Base-by-base conservation (phyloP, 2,797 vertebrate species). In the Pantherophis alleghaniensis region DNA sequence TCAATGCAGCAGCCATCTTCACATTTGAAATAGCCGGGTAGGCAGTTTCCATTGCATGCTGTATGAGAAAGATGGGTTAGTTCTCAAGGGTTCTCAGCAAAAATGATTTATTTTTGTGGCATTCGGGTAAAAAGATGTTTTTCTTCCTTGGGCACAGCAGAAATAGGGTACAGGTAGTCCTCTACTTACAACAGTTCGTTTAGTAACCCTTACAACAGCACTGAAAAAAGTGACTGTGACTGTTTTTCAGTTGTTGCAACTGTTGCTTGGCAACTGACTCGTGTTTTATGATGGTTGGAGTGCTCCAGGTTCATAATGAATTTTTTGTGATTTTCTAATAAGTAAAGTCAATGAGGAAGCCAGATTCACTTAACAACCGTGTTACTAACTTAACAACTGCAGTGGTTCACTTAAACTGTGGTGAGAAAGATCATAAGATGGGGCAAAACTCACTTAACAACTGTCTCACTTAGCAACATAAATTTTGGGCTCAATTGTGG, bases 1-100 rank as follows among this genome's bases (percentile, higher is more conserved):
- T 98, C 98, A 93, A 99, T 97, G 94, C 99, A 99, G 97, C 99
- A 99, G 92, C 98, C 97, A 53, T 98, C 98, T 1, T 91, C 89
- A 94, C 99, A 99, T 66, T 91, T 97, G 98, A 99, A 99, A 93
- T 98, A 97, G 3, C 96, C 96, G 0, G 74, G 0, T 4, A 97
- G 97, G 86, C 99, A 99, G 0, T 96, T 83, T 66, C 87, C 92
- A 0, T 95, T 97, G 94, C 99, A 99, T 51, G 98, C 98, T 99
- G 96, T 60, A 94, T 94, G 28, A 96, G 91, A 94, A 94, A 95
- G n/a, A 95, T 32, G 22, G 20, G 57, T n/a, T 16, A 51, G 59
- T 42, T 2, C 22, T 86, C 51, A 83, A 59, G 91, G 87, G 89
- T 13, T 93, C 87, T 10, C 60, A 86, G 61, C 59, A 89, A 83